Conservation (phyloP, 2,113 vertebrate species). For the Cricetomys ansorgei region DNA sequence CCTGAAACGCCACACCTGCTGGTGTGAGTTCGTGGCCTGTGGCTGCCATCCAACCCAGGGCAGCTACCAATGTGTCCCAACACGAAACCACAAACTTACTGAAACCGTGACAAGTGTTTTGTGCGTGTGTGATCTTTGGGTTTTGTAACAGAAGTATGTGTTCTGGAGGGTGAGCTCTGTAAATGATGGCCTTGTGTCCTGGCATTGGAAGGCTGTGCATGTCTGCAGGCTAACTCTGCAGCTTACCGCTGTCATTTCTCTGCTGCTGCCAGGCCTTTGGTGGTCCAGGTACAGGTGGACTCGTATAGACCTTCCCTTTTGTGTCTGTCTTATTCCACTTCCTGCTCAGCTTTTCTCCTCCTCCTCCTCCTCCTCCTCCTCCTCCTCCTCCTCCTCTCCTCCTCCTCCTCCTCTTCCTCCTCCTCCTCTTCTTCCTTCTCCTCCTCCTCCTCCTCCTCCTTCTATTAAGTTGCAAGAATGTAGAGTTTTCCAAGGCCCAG, state of each 20-base stretch:
- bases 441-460: background rate
- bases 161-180: background rate
- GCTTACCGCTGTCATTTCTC: rapidly evolving
- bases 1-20: background rate
- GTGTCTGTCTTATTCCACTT: slow-evolving; percentile 17
- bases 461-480: background rate
- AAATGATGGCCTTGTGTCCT: too few species aligned
- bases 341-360: background rate
- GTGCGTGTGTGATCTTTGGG: background rate
- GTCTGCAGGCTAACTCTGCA: background rate
- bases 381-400: background rate
- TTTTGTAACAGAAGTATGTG: too few species aligned
- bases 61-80: background rate
- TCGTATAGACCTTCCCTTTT: background rate
- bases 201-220: background rate
- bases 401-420: background rate
- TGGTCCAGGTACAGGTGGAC: background rate
- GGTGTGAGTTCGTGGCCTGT: too few species aligned
- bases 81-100: background rate
- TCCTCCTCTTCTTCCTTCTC: background rate
- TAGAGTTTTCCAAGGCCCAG: background rate
- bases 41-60: background rate
- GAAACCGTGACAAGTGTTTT: background rate
- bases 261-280: background rate
- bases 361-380: background rate